Base-by-base conservation (phyloP, 2,888 invertebrate genomes). In the Blera fallax region DNA sequence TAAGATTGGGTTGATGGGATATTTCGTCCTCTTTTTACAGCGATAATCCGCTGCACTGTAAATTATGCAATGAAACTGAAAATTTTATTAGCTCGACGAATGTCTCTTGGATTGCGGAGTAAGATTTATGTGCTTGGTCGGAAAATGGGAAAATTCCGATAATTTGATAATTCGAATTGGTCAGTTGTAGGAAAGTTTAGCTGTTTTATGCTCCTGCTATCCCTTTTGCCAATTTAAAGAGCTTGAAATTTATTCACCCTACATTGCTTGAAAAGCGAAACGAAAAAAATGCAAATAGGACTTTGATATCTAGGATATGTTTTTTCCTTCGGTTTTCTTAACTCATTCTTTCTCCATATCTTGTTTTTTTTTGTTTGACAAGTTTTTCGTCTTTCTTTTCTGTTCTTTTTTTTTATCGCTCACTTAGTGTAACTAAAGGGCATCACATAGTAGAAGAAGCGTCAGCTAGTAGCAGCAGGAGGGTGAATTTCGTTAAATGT, bases 401-500 rank as follows among this genome's bases (percentile, higher is more conserved):
- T n/a, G 14, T 62, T 54, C 45, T 62, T 34, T 7, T 3, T 67
- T 80, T 80, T 67, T 74, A 67, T 60, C 27, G 67, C 16, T 74
- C 48, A 69, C 45, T 69, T 69, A 69, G 62, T 62, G 74, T 74
- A 54, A 54, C 67, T 70, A 67, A 62, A 80, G 60, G 50, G 52
- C 67, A 69, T 69, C 50, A 21, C 52, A 69, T 14, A 60, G 29
- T 56, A 16, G 43, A 29, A 56, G 4, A 14, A 24, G 64, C 16
- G 8, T 10, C 34, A 43, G 43, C 43, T 21, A 54, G 37, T 50
- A 43, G 29, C 40, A 64, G 43, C 24, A 40, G 21, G 48, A 48
- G 29, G 56, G 34, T 48, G 65, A 67, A 67, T 65, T 56, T 37
- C 48, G 58, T 69, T 27, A 76, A 69, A 64, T 56, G 54, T 48